Evolutionary conservation across 2,888 invertebrate genomes (phyloP), one percentile per base, ranked within the genome.

Genomic region (Prosopocoilus inquinatus): DNA sequence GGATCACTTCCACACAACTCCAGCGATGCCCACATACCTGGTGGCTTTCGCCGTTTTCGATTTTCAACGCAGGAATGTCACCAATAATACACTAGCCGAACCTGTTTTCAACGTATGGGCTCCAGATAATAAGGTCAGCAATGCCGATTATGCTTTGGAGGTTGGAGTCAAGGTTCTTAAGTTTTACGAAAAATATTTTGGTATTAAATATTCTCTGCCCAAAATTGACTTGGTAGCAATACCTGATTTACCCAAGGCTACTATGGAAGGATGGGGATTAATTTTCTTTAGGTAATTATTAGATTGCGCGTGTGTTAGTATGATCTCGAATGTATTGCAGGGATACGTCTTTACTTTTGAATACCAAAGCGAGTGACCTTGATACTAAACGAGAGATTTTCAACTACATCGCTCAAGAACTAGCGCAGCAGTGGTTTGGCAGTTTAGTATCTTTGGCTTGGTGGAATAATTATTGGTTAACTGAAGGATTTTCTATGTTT

Each of bases 341-440:
- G 39, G 66, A 68, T 15, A 57, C 58, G 12, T 60, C 61, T 11
- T 47, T 66, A 36, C 59, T 68, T 28, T 53, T 64, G 35, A 60
- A 66, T 45, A 55, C 43, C 15, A 13, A 34, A 50, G 49, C 61
- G 1, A 55, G 56, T 8, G 55, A 57, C 0, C 58, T 53, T 39
- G 74, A 79, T 8, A 76, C 78, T 61, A 79, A 78, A 50, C 80
- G 79, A 59, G 78, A 73, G 60, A 78, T 82, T 9, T 79, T 82
- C n/a, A 80, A 82, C 1, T 80, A 81, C 60, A 73, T 86, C 7
- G 81, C 84, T 0, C 89, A 89, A 68, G 89, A 90, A 68, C 71
- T 91, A 8, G 84, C 87, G 0, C 90, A 90, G 70, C 89, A 87
- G 78, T 89, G 89, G 88, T 88, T 88, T 71, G 89, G 89, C 1